Evolutionary conservation across 2,797 vertebrate species (phyloP).

Genomic region (Gymnoscopelus braueri): DNA sequence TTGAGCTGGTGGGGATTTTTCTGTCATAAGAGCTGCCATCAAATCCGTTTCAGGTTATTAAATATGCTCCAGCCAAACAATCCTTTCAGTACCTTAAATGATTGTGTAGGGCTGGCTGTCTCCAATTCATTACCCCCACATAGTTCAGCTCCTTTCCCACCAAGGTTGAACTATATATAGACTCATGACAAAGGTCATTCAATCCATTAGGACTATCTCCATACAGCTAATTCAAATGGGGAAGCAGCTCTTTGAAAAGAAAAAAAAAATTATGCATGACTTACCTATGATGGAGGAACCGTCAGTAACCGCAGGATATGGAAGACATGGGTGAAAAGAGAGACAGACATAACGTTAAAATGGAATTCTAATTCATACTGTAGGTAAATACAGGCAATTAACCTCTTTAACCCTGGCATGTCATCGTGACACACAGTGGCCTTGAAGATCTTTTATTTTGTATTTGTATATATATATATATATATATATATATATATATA

Average conservation of each 20-base stretch:
- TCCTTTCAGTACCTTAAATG: conserved; percentile 36
- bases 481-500: too few relatives aligned
- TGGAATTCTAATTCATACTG: background rate
- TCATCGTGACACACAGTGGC: too few relatives aligned
- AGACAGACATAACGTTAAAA: conserved; percentile 1
- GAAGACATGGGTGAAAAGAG: conserved; percentile 28
- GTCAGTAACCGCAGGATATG: conserved; percentile 6
- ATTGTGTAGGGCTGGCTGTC: conserved; percentile 47
- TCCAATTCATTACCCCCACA: conserved; percentile 26
- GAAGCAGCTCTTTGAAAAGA: conserved; percentile 22
- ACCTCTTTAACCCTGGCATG: too few relatives aligned
- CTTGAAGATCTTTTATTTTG: too few relatives aligned
- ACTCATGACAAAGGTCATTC: conserved; percentile 42
- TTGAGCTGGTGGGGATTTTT: conserved; percentile 33
- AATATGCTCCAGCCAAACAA: conserved; percentile 46
- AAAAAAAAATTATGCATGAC: conserved; percentile 30
- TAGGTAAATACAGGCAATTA: too few relatives aligned
- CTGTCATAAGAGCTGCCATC: conserved; percentile 35
- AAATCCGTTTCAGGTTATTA: conserved; percentile 52
- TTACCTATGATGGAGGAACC: conserved; percentile 66
- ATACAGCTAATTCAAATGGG: conserved; percentile 36
- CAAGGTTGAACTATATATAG: conserved; percentile 46
- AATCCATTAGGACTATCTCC: conserved; percentile 46
- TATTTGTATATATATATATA: too few relatives aligned
- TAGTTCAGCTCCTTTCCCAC: conserved; percentile 29